Base-by-base conservation (phyloP, 1,140 invertebrate genomes). In the Drosophila lacteicornis region DNA sequence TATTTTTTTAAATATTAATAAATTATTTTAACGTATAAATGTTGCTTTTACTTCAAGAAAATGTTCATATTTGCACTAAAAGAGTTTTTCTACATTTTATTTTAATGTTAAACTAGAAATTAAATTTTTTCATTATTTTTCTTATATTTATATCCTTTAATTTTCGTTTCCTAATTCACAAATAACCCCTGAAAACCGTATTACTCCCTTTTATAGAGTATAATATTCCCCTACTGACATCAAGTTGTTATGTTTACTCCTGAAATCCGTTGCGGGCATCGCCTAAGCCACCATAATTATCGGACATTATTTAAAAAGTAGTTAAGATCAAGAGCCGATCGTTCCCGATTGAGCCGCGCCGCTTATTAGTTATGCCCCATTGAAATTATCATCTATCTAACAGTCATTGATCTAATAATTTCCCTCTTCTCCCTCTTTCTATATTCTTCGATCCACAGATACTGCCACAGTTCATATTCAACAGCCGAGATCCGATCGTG, bases 401-500 rank as follows among this genome's bases (percentile, higher is more conserved):
- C 42, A 30, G 43, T 77, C 42, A 62, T 61, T 79, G 50, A 63
- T 59, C 68, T 78, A 69, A 62, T 56, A 56, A 56, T 56, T 75
- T 45, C 30, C 8, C 27, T 15, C 15, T 53, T 9, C 4, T 43
- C 60, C 47, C 40, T 60, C 15, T 51, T 5, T 30, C 17, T 58
- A 30, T 49, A 45, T 22, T 7, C 15, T 36, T 3, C 27, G 27
- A 47, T 55, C 67, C 73, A 59, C 93, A 95, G 93, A 93, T 96
- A 70, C 91, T 96, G 87, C 95, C 95, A 43, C 96, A 99, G 93
- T 99, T 96, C 93, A 96, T 99, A 75, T 99, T 99, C 95, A 99
- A 99, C 93, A 97, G 98, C 4, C 94, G 99, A 60, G 98, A 99
- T 94, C 99, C 99, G 0, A 99, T 99, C 91, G 97, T 99, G 9